Conservation (phyloP, 2,113 vertebrate species). For the Phoenicopterus ruber region DNA sequence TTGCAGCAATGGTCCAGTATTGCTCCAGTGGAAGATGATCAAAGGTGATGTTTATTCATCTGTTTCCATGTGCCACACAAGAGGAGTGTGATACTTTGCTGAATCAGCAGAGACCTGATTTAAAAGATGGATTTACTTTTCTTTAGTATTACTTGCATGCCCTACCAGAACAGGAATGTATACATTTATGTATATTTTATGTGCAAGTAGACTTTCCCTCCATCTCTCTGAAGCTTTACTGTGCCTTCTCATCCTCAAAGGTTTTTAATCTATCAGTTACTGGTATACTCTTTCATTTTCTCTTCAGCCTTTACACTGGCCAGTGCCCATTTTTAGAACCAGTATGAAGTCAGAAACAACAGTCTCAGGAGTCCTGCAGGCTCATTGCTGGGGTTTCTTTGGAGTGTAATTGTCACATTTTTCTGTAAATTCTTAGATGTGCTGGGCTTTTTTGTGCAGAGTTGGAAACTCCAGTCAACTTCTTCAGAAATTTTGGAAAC, state of each 20-base stretch:
- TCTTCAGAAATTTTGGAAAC: not conserved
- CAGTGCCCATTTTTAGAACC: not conserved
- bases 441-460: not conserved
- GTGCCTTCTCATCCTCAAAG: not conserved
- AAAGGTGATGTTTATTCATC: not conserved
- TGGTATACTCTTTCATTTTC: not conserved
- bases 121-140: not conserved
- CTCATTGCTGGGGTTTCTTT: not conserved
- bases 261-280: not conserved
- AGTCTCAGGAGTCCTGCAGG: not conserved
- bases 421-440: not conserved
- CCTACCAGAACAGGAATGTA: not conserved
- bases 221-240: not conserved
- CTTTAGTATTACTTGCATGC: not conserved
- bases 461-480: not conserved
- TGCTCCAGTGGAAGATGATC: not conserved
- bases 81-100: not conserved
- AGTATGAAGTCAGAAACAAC: not conserved
- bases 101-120: not conserved
- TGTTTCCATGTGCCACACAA: not conserved
- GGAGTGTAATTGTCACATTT: not conserved
- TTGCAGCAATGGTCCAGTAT: not conserved
- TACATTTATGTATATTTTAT: not conserved
- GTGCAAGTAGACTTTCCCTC: not conserved
- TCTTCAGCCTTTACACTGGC: not conserved